Evolutionary conservation across 1,140 invertebrate species (phyloP).

Genomic region (Zelostemma sp.): DNA sequence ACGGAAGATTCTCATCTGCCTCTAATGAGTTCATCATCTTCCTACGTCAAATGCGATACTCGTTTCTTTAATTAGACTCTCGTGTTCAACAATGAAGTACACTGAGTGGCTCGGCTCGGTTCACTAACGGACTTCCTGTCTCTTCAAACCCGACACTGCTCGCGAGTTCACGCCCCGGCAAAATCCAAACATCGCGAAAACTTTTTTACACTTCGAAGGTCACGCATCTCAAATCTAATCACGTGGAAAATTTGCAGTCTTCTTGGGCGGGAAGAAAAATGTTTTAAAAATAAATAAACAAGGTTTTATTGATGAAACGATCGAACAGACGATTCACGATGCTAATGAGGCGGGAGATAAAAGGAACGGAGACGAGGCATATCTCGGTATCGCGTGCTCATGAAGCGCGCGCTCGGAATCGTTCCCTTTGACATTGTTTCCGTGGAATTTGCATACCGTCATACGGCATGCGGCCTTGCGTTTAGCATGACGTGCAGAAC

Average conservation of each 20-base stretch:
- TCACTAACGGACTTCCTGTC: constrained; percentile 24
- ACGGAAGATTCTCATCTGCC: constrained; percentile 19
- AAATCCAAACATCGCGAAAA: neutral
- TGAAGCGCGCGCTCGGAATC: constrained; percentile 7
- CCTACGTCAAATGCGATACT: constrained; percentile 10
- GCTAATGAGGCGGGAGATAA: too few species aligned
- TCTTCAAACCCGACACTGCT: constrained; percentile 1
- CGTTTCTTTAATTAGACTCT: constrained; percentile 50
- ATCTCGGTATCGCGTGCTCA: too few species aligned
- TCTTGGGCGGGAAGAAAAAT: too few species aligned
- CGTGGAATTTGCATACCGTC: constrained; percentile 51
- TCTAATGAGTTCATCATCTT: constrained; percentile 45
- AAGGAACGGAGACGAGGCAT: too few species aligned
- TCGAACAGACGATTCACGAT: too few species aligned
- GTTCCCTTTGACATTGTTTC: constrained; percentile 23
- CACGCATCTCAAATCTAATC: too few species aligned
- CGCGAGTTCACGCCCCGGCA: neutral
- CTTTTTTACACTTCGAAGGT: too few species aligned
- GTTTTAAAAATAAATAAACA: too few species aligned
- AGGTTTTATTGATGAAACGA: too few species aligned
- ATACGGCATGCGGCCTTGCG: constrained; percentile 53
- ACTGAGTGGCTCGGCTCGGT: constrained; percentile 7
- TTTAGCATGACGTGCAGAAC: constrained; percentile 45
- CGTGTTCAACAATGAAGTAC: constrained; percentile 16
- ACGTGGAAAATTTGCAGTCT: too few species aligned